Evolutionary conservation across 2,113 vertebrate species (phyloP), one percentile per base, ranked within the genome.

Genomic region (Hepsetus odoe): DNA sequence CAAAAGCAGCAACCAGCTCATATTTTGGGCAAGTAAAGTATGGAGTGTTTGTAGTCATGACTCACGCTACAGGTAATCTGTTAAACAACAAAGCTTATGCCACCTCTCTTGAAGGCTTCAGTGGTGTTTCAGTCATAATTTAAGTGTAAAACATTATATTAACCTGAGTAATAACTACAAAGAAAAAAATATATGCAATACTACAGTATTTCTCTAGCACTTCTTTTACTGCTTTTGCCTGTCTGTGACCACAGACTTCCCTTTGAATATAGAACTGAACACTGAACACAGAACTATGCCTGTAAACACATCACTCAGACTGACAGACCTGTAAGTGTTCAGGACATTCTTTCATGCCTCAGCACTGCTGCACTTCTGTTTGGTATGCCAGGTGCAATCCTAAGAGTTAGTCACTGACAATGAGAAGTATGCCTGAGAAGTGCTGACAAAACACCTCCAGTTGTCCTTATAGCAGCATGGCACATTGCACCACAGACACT

Each of bases 1-100:
- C 44, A 69, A 72, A 73, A 74, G 42, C 67, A 79, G 61, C 72
- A 77, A 69, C 58, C 68, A 67, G 51, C 64, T 83, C 24, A 65
- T 74, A 74, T 59, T 77, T 76, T 82, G 20, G 77, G 77, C 69
- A 56, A 69, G 76, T 69, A 76, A 79, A 82, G 59, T 72, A 72
- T 72, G 33, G 62, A 33, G 73, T 72, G 20, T 56, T 72, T 62
- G 67, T 67, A 76, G 51, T 69, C 51, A 42, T 79, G 56, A 79
- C 55, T 68, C 69, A 30, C 2, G 24, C 14, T 7, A 13, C 6
- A 72, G 67, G 42, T 79, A 79, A 82, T 51, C 32, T 76, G 49
- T 62, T 76, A n/a, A 72, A 76, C 49, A 76, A 44, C 24, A 61
- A 74, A 38, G 46, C 32, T 46, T 49, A 40, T 71, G 44, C 67